Conservation (phyloP, 2,797 vertebrate species). For the Sebastolobus altivelis region DNA sequence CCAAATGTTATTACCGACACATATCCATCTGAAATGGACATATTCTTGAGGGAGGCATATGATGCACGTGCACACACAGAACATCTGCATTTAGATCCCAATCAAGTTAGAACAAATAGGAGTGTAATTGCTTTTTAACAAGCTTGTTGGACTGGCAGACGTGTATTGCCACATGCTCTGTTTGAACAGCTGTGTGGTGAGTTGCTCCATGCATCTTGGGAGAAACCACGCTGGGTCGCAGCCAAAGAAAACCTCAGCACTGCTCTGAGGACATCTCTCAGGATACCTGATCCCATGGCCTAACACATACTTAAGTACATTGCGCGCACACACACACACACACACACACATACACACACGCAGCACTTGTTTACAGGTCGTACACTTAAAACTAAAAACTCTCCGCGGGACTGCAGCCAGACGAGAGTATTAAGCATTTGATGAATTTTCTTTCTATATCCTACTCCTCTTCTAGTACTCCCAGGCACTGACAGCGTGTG, state of each 20-base stretch:
- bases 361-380: conserved; percentile 52
- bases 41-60: conserved; percentile 62
- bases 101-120: conserved; percentile 85
- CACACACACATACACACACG: conserved; percentile 8
- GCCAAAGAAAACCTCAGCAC: conserved; percentile 80
- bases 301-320: conserved; percentile 62
- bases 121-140: conserved; percentile 87
- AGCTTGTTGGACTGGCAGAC: conserved; percentile 81
- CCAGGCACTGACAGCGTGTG: conserved; percentile 68
- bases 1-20: conserved; percentile 54
- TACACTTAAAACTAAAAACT: conserved; percentile 60
- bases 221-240: conserved; percentile 68
- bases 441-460: conserved; percentile 61
- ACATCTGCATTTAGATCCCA: conserved; percentile 85
- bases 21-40: conserved; percentile 60
- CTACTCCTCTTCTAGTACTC: conserved; percentile 60
- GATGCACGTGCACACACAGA: conserved; percentile 73
- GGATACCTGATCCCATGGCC: conserved; percentile 74
- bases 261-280: conserved; percentile 74
- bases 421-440: conserved; percentile 66
- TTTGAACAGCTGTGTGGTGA: conserved; percentile 85
- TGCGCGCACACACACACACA: conserved; percentile 5
- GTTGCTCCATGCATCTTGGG: conserved; percentile 76
- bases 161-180: conserved; percentile 78
- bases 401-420: conserved; percentile 61